These are phyloP conservation scores for Paradoxurus hermaphroditus DNA, from an alignment of 2,113 vertebrate genomes.

Conservation along the genomic window DNA sequence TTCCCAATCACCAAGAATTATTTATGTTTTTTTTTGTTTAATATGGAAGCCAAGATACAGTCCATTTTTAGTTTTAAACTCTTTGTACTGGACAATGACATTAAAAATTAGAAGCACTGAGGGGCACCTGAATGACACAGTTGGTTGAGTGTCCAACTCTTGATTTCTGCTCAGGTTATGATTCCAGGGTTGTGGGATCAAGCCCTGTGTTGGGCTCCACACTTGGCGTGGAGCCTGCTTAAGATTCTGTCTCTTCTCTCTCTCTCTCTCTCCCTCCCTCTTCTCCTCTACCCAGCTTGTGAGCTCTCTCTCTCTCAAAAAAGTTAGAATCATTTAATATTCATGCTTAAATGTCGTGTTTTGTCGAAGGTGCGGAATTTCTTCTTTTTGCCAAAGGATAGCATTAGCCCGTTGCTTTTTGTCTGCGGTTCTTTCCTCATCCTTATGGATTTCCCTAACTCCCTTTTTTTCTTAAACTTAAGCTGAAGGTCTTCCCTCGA, in stretches of 20 bases:
- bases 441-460: neutral
- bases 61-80: conserved; percentile 24
- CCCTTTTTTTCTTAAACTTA: neutral
- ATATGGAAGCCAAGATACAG: neutral
- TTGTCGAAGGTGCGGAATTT: neutral
- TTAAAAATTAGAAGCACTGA: neutral
- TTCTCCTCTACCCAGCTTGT: no score
- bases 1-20: neutral
- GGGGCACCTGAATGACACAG: no score
- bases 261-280: no score
- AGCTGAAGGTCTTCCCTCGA: neutral
- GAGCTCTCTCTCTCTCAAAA: no score
- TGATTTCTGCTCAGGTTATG: no score
- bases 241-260: no score
- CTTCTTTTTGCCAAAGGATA: neutral
- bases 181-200: no score
- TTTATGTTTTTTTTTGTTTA: neutral
- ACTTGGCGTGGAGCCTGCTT: no score
- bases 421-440: neutral
- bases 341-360: neutral
- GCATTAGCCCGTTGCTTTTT: neutral
- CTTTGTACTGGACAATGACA: neutral
- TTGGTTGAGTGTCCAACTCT: no score
- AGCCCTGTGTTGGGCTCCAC: no score
- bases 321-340: neutral